These are phyloP conservation scores for Siphlonurus alternatus DNA, from an alignment of 2,888 invertebrate species.

Conservation along the genomic window DNA sequence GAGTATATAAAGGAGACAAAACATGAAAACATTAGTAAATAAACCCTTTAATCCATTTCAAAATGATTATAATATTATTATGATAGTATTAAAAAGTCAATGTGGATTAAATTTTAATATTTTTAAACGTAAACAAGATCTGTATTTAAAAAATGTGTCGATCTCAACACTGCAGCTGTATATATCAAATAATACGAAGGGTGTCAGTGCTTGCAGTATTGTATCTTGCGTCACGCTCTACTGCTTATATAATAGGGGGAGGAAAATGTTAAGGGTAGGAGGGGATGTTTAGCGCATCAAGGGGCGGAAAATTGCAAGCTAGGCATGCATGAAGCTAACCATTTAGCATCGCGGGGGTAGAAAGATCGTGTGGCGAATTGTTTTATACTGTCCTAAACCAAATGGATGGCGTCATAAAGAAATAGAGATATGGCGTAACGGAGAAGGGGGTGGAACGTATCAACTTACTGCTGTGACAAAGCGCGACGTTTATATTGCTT, in stretches of 20 bases:
- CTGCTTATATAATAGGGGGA: background rate
- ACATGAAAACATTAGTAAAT: no score
- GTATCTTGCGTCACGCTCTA: background rate
- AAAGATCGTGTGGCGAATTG: background rate
- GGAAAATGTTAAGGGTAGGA: no score
- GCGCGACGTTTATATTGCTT: background rate
- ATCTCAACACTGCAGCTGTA: background rate
- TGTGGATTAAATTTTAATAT: background rate
- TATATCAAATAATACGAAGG: no score
- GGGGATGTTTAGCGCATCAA: background rate
- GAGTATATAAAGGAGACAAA: no score
- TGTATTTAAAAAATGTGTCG: background rate
- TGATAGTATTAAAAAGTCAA: background rate
- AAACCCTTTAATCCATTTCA: no score
- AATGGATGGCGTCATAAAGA: background rate
- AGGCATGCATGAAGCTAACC: background rate
- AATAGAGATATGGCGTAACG: background rate
- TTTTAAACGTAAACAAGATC: background rate
- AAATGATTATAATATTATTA: no score
- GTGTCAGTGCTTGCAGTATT: background rate
- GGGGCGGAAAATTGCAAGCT: background rate
- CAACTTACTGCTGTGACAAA: background rate
- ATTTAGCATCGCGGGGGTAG: no score
- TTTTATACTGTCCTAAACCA: background rate
- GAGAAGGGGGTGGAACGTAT: background rate